Evolutionary conservation across 2,113 vertebrate genomes (phyloP).

Genomic region (Saguinus imperator): DNA sequence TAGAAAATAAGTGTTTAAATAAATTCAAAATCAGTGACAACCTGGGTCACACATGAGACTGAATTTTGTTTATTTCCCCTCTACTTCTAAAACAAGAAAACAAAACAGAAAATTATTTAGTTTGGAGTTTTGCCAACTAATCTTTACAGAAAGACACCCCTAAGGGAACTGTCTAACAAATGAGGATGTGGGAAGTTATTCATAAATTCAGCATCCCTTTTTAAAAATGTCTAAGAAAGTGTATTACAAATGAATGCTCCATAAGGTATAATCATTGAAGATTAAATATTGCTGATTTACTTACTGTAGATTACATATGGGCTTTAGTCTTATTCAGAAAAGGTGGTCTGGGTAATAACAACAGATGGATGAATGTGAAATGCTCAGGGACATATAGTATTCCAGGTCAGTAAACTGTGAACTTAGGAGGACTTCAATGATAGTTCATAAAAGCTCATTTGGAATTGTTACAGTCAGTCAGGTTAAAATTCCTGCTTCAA

Average conservation of each 20-base stretch:
- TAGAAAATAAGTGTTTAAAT: not conserved
- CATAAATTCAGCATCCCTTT: not conserved
- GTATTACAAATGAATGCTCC: not conserved
- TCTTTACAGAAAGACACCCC: not conserved
- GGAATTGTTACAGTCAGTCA: not conserved
- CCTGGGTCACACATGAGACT: not conserved
- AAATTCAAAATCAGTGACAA: not conserved
- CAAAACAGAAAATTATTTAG: not conserved
- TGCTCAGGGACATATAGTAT: not conserved
- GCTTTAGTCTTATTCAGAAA: not conserved
- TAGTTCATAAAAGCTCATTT: slow-evolving; percentile 25
- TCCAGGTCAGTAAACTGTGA: not conserved
- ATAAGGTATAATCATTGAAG: not conserved
- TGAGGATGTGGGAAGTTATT: not conserved
- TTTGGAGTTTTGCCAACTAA: not conserved
- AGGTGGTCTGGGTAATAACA: not conserved
- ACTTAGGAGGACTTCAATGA: slow-evolving; percentile 5
- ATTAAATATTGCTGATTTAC: not conserved
- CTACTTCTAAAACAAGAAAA: not conserved
- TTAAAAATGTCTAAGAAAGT: not conserved
- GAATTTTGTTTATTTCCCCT: not conserved
- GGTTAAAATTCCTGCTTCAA: slow-evolving; percentile 18
- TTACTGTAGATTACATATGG: not conserved
- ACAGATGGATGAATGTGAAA: not conserved
- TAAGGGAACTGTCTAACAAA: not conserved